Base-by-base conservation (phyloP, 2,888 invertebrate genomes). In the Clepsis dumicolana region DNA sequence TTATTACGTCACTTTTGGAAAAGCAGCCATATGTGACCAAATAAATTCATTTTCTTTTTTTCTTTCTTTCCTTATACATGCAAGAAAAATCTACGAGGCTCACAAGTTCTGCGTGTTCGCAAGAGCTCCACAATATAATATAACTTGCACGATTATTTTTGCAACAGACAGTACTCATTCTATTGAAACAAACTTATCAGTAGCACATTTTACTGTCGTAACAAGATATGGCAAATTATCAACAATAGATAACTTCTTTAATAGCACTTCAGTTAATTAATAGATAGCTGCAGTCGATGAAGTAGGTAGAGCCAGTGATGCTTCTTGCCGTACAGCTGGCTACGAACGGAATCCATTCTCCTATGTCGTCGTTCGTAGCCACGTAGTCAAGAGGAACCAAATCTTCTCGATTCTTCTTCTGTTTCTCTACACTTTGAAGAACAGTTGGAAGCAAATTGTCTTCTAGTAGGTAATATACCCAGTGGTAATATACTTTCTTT, bases 201-300 rank as follows among this genome's bases (percentile, higher is more conserved):
- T 14, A 38, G 12, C 12, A 38, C 38, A 38, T 38, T 38, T 38
- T 14, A 38, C 1, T n/a, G 14, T 38, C 38, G 14, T n/a, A 38
- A 38, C 12, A 38, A 38, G 16, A 41, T 41, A 38, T 4, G 4
- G 4, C n/a, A 38, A 38, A 4, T 4, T 41, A 41, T 5, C 41
- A 4, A 1, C 16, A 5, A 16, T 41, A 29, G 41, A 41, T 1
- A 41, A 41, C 4, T 41, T 16, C 7, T 29, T 16, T 7, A 41
- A 41, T 48, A 16, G 16, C 5, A 10, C 48, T 21, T 57, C 25
- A 64, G 16, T 64, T 57, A 4, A 57, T 64, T 35, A 57, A 50
- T 7, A 64, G 25, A 4, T 50, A 64, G 10, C 62, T 48, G 18
- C 48, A 35, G 16, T 67, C 67, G 12, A 62, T 32, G 38, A 54